phyloP scores from a whole-genome alignment of 2,888 invertebrate genomes.

The Allacma fusca region DNA sequence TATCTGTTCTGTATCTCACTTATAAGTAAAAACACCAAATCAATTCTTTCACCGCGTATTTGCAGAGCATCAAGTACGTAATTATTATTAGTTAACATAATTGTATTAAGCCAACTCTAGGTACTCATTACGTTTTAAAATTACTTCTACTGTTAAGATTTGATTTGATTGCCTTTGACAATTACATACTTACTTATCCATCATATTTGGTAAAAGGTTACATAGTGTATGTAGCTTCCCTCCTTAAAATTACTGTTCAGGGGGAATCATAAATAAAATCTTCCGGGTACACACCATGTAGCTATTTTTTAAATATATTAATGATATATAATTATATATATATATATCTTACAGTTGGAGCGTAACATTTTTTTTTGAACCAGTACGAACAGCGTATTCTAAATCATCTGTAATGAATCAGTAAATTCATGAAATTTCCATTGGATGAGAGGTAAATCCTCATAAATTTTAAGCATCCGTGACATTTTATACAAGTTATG shows the following conservation, averaged over 20 bases:
- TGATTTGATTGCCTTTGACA: constrained; percentile 34
- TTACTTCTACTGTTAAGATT: constrained; percentile 4
- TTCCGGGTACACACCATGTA: not conserved
- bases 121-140: constrained; percentile 28
- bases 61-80: constrained; percentile 12
- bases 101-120: constrained; percentile 26
- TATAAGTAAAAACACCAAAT: constrained; percentile 10
- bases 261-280: not conserved
- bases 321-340: too few species aligned
- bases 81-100: constrained; percentile 10
- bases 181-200: not conserved
- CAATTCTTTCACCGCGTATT: not conserved
- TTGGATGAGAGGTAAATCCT: too few species aligned
- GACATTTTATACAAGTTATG: too few species aligned
- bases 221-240: not conserved
- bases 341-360: too few species aligned
- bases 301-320: not conserved
- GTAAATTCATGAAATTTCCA: too few species aligned
- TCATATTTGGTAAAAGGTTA: not conserved
- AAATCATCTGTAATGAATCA: too few species aligned
- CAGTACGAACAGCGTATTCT: too few species aligned
- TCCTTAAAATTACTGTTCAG: not conserved
- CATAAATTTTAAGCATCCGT: too few species aligned
- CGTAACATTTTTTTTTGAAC: too few species aligned
- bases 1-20: not conserved